A percentile compares a stretch with the other conserved stretches of the same genome.
Evolutionary conservation across 2,888 invertebrate genomes (phyloP).

Genomic region (Trichopria drosophilae): DNA sequence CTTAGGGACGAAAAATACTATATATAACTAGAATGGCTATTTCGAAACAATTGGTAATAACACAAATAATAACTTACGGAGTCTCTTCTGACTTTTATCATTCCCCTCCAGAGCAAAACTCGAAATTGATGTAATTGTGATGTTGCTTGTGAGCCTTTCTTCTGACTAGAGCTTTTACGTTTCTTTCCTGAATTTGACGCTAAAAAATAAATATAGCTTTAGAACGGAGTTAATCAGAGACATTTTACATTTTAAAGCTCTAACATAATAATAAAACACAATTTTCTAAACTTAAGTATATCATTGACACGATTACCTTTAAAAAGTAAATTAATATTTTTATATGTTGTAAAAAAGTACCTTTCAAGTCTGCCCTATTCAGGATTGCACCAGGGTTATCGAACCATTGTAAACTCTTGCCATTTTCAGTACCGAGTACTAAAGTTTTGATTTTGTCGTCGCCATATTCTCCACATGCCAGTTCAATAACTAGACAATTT

Average conservation of each 20-base stretch:
- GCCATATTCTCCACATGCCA: constrained; percentile 90
- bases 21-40: too few species aligned
- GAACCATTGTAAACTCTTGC: constrained; percentile 71
- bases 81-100: constrained; percentile 75
- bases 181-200: constrained; percentile 38
- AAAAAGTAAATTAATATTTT: neutral
- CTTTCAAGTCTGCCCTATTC: constrained; percentile 64
- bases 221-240: neutral
- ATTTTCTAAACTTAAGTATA: neutral
- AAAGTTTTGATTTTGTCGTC: constrained; percentile 70
- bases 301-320: neutral
- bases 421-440: constrained; percentile 71
- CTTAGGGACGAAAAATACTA: constrained; percentile 1
- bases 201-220: constrained; percentile 30
- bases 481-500: constrained; percentile 81
- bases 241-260: neutral
- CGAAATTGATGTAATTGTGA: constrained; percentile 71
- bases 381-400: constrained; percentile 63
- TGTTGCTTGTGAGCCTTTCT: constrained; percentile 66
- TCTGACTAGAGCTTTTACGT: constrained; percentile 25
- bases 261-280: neutral
- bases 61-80: constrained; percentile 60
- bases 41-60: too few species aligned
- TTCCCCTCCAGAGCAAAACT: constrained; percentile 72
- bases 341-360: constrained; percentile 36